Percentiles rank a stretch among this genome's conserved stretches.
Evolutionary conservation across 2,888 invertebrate genomes (phyloP).

Genomic region (Melolontha melolontha): DNA sequence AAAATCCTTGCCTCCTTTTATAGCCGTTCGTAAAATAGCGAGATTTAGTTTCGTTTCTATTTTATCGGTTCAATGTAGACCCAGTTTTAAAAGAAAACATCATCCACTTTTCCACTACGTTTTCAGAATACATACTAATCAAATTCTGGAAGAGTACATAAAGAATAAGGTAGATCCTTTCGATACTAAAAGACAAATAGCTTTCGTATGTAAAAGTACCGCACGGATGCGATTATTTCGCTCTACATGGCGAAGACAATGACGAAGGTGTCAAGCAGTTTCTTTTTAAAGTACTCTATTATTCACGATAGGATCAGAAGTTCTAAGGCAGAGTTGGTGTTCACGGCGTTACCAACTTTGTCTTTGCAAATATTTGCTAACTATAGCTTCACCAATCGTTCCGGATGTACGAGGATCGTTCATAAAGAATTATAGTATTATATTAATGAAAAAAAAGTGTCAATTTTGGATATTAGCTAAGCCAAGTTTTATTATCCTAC

Average conservation of each 20-base stretch:
- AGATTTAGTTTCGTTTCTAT: slow-evolving; percentile 8
- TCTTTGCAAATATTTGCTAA: background rate
- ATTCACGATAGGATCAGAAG: background rate
- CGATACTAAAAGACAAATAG: slow-evolving; percentile 12
- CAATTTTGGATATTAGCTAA: no score
- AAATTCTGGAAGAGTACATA: slow-evolving; percentile 8
- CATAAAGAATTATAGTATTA: no score
- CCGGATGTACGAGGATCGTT: no score
- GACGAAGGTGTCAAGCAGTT: background rate
- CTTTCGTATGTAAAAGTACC: background rate
- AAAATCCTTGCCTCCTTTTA: background rate
- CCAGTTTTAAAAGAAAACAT: background rate
- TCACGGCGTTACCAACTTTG: no score
- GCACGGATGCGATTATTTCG: background rate
- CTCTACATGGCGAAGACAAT: background rate
- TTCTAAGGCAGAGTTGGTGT: background rate
- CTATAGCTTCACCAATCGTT: background rate
- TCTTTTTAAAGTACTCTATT: slow-evolving; percentile 4
- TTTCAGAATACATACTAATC: slow-evolving; percentile 2
- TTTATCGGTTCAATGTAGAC: slow-evolving; percentile 10
- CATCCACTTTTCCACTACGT: no score
- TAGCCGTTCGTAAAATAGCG: slow-evolving; percentile 10
- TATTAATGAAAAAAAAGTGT: no score
- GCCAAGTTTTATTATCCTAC: no score
- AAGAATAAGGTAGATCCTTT: background rate